Percentiles rank a stretch among this genome's conserved stretches.
Evolutionary conservation across 1,140 invertebrate genomes (phyloP).

Genomic region (Aphelinus certus): DNA sequence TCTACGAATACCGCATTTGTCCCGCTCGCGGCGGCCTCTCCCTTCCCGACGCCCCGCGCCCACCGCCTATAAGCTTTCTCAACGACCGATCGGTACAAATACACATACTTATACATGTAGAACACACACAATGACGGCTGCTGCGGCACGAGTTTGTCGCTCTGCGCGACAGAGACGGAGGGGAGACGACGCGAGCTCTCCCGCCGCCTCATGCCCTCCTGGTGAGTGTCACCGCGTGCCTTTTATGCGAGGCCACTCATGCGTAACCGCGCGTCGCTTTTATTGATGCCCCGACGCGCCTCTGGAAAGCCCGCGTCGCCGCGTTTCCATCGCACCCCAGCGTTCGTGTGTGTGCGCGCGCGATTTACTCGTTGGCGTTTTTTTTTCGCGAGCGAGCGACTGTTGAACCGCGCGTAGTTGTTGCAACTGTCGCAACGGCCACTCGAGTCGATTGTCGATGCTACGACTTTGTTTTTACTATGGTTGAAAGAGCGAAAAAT

Average conservation of each 20-base stretch:
- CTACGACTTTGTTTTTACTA: no score
- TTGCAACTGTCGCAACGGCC: no score
- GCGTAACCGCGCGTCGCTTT: slow-evolving; percentile 43
- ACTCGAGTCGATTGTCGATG: no score
- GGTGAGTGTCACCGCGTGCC: slow-evolving; percentile 62
- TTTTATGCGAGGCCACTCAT: slow-evolving; percentile 61
- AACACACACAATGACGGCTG: no score
- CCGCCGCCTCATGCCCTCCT: slow-evolving; percentile 54
- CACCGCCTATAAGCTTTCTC: background rate
- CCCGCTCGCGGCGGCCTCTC: background rate
- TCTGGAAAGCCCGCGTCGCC: background rate
- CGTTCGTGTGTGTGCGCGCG: background rate
- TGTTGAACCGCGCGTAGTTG: no score
- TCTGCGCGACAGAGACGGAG: slow-evolving; percentile 15
- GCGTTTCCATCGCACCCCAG: no score
- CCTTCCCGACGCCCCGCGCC: background rate
- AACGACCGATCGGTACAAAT: no score
- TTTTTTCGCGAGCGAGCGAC: no score
- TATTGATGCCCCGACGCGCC: background rate
- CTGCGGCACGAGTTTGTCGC: background rate
- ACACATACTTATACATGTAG: no score
- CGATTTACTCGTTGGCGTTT: background rate
- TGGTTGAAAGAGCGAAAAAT: no score
- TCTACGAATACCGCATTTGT: slow-evolving; percentile 44
- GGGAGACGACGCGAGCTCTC: slow-evolving; percentile 35